Conservation (phyloP, 2,113 vertebrate species). For the Etheostoma cragini region DNA sequence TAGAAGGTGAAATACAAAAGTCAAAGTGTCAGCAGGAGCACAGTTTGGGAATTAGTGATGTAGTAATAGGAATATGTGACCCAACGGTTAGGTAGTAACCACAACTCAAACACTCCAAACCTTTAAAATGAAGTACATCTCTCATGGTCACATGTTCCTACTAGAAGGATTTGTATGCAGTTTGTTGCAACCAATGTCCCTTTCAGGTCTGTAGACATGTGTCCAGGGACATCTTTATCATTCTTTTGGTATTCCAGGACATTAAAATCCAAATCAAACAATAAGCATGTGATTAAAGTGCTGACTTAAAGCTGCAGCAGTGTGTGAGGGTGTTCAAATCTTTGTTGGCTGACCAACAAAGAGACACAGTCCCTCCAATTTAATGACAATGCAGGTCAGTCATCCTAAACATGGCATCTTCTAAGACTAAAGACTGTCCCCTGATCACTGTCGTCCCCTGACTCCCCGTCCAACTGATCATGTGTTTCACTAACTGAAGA, state of each 20-base stretch:
- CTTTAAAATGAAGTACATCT: not conserved
- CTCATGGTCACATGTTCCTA: not conserved
- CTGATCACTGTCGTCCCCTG: conserved; percentile 45
- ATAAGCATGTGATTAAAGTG: conserved; percentile 3
- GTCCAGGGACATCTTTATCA: not conserved
- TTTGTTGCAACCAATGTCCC: conserved; percentile 11
- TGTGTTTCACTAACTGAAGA: conserved; percentile 43
- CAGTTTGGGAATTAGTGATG: conserved; percentile 48
- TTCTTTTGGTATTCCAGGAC: not conserved
- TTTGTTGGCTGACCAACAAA: conserved; percentile 4
- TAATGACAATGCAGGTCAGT: conserved; percentile 1
- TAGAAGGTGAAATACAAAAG: not conserved
- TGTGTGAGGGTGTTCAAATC: not conserved
- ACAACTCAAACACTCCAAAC: conserved; percentile 30
- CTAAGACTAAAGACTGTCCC: conserved; percentile 27
- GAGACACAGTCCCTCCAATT: not conserved
- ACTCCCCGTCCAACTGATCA: conserved; percentile 39
- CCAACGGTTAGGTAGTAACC: conserved; percentile 51
- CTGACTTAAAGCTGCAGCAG: conserved; percentile 26
- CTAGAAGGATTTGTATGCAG: not conserved
- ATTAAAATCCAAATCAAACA: conserved; percentile 11
- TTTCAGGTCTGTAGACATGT: conserved; percentile 10
- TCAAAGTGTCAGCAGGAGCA: conserved; percentile 28
- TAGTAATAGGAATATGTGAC: conserved; percentile 55
- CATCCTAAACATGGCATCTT: not conserved